Conservation (phyloP, 1,140 invertebrate genomes). For the Alviniconcha marisindica region DNA sequence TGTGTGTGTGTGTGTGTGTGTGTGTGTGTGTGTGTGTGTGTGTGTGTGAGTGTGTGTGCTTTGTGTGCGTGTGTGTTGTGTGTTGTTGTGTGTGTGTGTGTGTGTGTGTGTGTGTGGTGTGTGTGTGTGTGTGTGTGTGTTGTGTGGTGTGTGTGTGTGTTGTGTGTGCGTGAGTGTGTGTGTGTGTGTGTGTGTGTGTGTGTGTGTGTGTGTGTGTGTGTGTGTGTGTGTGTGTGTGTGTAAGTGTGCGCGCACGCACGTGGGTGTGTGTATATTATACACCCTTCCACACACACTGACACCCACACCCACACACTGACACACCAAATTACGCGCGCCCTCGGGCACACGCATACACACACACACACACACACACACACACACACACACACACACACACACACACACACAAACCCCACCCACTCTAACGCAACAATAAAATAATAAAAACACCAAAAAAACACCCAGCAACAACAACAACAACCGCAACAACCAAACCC, state of each 20-base stretch:
- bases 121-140: too few species aligned
- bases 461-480: neutral
- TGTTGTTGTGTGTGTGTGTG: too few species aligned
- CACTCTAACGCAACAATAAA: neutral
- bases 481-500: neutral
- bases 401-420: neutral
- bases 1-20: too few species aligned
- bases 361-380: neutral
- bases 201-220: too few species aligned
- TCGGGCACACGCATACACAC: neutral
- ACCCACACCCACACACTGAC: neutral
- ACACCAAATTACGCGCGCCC: neutral
- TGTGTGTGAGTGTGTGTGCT: too few species aligned
- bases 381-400: neutral
- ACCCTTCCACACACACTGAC: neutral
- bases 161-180: too few species aligned
- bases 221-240: too few species aligned
- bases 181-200: too few species aligned
- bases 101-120: too few species aligned
- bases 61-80: too few species aligned
- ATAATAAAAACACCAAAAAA: neutral
- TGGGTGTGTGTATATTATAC: neutral
- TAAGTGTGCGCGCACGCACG: neutral
- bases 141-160: too few species aligned
- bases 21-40: too few species aligned